Conservation (phyloP, 2,797 vertebrate species). For the Ctenopoma kingsleyae region DNA sequence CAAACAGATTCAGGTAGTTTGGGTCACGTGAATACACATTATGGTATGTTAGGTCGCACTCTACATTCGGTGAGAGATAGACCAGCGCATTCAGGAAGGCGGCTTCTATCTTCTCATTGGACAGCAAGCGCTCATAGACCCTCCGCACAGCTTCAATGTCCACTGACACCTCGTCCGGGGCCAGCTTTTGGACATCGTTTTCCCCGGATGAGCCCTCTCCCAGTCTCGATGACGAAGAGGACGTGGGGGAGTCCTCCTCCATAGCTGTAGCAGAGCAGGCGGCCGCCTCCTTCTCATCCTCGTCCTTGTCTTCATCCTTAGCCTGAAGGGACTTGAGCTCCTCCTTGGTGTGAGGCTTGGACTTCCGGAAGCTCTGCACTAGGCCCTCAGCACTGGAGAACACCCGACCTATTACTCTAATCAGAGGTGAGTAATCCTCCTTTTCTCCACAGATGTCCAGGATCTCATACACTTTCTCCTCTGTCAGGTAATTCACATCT, state of each 20-base stretch:
- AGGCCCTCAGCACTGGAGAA: slow-evolving; percentile 98
- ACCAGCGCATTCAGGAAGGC: slow-evolving; percentile 98
- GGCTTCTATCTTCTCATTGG: slow-evolving; percentile 96
- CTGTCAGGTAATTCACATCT: slow-evolving; percentile 96
- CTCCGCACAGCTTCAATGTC: slow-evolving; percentile 96
- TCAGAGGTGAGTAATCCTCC: slow-evolving; percentile 96
- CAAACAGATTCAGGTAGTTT: slow-evolving; percentile 98
- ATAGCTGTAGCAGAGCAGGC: slow-evolving; percentile 90
- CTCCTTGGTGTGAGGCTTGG: slow-evolving; percentile 96
- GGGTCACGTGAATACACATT: slow-evolving; percentile 96
- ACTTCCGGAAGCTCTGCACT: slow-evolving; percentile 95
- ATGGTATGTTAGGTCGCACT: slow-evolving; percentile 98
- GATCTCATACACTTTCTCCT: slow-evolving; percentile 97
- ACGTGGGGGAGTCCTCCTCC: slow-evolving; percentile 92
- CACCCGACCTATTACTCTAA: slow-evolving; percentile 95
- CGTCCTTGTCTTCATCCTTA: slow-evolving; percentile 99
- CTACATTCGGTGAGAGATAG: slow-evolving; percentile 97
- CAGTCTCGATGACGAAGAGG: slow-evolving; percentile 75
- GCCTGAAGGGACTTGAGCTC: slow-evolving; percentile 97
- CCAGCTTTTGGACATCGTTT: slow-evolving; percentile 89
- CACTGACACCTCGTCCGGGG: slow-evolving; percentile 94
- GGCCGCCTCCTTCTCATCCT: slow-evolving; percentile 94
- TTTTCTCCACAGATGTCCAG: slow-evolving; percentile 93
- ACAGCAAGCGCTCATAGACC: slow-evolving; percentile 93
- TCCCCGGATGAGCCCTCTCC: slow-evolving; percentile 89